Base-by-base conservation (phyloP, 2,797 vertebrate species). In the Anomalospiza imberbis region DNA sequence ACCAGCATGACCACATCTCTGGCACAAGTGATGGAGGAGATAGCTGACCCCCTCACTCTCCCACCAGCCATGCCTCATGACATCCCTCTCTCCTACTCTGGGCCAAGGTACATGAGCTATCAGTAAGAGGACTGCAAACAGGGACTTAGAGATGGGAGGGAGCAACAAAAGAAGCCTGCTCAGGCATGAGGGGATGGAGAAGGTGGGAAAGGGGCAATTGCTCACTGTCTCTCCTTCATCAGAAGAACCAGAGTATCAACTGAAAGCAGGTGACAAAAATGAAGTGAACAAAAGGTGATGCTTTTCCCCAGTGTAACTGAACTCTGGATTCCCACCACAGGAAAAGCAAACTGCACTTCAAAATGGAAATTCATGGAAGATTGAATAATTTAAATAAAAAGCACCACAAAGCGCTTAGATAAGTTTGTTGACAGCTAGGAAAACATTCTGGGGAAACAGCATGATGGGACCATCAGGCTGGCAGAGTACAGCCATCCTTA, bases 31-130 rank as follows among this genome's bases (percentile, higher is more conserved):
- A 55, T 50, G 53, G 82, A 83, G 22, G 36, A 45, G 44, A 31
- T 2, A 14, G n/a, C 67, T 74, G 53, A 47, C 18, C 10, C 20
- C 6, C 29, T 51, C 0, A 0, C 31, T 68, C 50, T n/a, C 58
- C 66, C 29, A 17, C 22, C 47, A 73, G 68, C 76, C 55, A 5
- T 12, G n/a, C 40, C 60, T 28, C 57, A 21, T 42, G 45, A 15
- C 1, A 4, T 9, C 12, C 48, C 50, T 72, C 38, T 19, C 48
- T 68, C 65, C 22, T 32, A 24, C 34, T 76, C 50, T 28, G 40
- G 24, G n/a, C 54, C 57, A 83, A 44, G 50, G 47, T 7, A 50
- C 34, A 50, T 1, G 1, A 88, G 32, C 16, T 15, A 28, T 51
- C 44, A 28, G 11, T 12, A 40, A 86, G 12, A 73, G 11, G 25